Conservation (phyloP, 1,140 invertebrate species). For the Steinernema khuongi region DNA sequence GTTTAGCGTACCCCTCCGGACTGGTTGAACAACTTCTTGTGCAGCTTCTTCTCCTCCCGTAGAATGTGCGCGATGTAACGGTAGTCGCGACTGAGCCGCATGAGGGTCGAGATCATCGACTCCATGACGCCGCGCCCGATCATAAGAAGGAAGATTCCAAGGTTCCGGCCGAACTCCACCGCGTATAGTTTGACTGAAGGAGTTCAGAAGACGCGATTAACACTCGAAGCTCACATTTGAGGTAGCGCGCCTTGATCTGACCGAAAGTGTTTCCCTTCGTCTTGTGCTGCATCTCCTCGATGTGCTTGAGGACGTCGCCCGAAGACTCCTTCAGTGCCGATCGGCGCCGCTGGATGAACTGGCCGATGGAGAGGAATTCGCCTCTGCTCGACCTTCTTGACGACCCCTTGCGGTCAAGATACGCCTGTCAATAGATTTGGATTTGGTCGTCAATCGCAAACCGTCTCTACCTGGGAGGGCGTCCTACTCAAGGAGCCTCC, state of each 20-base stretch:
- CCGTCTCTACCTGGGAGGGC: neutral
- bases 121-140: constrained; percentile 77
- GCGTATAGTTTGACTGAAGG: constrained; percentile 23
- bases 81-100: constrained; percentile 83
- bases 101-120: constrained; percentile 77
- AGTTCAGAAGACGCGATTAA: neutral
- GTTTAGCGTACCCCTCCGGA: neutral
- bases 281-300: constrained; percentile 7
- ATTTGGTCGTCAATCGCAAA: too few species aligned
- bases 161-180: constrained; percentile 47
- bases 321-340: neutral
- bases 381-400: neutral
- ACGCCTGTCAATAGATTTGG: too few species aligned
- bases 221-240: neutral
- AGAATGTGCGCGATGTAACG: constrained; percentile 75
- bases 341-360: constrained; percentile 2
- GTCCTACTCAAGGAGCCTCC: neutral
- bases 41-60: constrained; percentile 68
- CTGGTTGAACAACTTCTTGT: constrained; percentile 42
- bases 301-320: neutral
- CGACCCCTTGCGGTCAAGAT: neutral
- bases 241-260: neutral
- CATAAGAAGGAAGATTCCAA: constrained; percentile 66
- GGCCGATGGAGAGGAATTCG: neutral
- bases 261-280: constrained; percentile 3